These are phyloP conservation scores for Tenthredo distinguenda DNA, from an alignment of 2,888 invertebrate species.

Conservation along the genomic window DNA sequence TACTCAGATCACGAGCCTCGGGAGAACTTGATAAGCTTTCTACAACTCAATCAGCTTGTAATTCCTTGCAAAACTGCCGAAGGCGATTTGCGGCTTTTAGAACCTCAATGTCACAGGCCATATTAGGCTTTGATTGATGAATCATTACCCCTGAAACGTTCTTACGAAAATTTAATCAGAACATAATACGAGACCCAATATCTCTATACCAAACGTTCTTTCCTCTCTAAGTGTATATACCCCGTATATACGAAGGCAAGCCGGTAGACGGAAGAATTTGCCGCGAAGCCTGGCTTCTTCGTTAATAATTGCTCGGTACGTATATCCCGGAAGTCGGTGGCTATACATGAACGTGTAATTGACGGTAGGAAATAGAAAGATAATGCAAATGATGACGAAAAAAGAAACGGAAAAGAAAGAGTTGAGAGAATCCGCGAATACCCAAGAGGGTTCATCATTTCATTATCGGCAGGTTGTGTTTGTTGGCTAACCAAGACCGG, in stretches of 20 bases:
- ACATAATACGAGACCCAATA: not conserved
- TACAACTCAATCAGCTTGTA: not conserved
- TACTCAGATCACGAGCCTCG: not conserved
- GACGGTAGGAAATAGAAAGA: not conserved
- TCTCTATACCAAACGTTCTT: not conserved
- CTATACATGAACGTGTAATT: not conserved
- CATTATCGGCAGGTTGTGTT: constrained; percentile 22
- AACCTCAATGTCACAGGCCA: not conserved
- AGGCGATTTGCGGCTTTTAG: constrained; percentile 8
- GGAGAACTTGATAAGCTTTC: constrained; percentile 1
- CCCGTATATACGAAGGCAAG: not conserved
- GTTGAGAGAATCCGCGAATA: not conserved
- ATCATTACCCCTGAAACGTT: not conserved
- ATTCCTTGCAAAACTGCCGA: not conserved
- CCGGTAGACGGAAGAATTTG: not conserved
- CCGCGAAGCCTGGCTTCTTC: not conserved
- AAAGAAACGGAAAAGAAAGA: not conserved
- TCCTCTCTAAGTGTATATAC: not conserved
- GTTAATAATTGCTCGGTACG: not conserved
- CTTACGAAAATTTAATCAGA: not conserved
- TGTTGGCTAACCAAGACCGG: not conserved
- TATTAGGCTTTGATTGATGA: not conserved
- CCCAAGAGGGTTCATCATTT: not conserved
- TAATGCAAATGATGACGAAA: not conserved
- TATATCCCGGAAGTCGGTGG: not conserved